phyloP scores from a whole-genome alignment of 2,113 vertebrate species.

The Cairina moschata region DNA sequence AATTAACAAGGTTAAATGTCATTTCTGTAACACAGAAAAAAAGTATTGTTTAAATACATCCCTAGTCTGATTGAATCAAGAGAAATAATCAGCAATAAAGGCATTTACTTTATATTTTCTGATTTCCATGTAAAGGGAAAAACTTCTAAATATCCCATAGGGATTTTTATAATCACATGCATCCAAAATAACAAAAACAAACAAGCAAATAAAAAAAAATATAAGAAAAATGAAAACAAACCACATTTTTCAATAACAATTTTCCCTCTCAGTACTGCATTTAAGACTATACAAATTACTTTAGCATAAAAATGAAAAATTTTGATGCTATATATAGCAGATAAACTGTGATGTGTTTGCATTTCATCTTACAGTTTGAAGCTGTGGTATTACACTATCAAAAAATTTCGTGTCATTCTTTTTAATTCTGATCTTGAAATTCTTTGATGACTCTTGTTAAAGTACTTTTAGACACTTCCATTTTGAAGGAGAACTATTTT shows the following conservation, averaged over 20 bases:
- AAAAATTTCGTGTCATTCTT: background rate
- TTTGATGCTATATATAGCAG: background rate
- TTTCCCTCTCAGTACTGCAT: background rate
- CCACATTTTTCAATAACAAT: background rate
- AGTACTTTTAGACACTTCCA: background rate
- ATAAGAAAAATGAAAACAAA: background rate
- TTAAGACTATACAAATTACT: background rate
- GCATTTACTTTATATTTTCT: background rate
- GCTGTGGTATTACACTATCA: accelerated
- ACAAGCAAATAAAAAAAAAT: background rate
- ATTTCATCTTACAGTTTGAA: background rate
- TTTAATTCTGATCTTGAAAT: background rate
- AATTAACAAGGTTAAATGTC: constrained; percentile 24
- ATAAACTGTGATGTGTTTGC: background rate
- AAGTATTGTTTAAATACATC: background rate
- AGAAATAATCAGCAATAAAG: background rate
- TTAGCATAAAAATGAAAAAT: background rate
- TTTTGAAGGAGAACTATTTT: background rate
- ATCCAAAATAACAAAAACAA: background rate
- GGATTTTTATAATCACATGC: background rate
- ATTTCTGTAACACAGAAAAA: background rate
- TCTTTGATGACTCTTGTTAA: background rate
- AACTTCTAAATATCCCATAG: background rate
- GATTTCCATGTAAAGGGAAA: background rate
- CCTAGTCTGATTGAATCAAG: background rate